Base-by-base conservation (phyloP, 2,113 vertebrate genomes). In the Clarias macrocephalus region DNA sequence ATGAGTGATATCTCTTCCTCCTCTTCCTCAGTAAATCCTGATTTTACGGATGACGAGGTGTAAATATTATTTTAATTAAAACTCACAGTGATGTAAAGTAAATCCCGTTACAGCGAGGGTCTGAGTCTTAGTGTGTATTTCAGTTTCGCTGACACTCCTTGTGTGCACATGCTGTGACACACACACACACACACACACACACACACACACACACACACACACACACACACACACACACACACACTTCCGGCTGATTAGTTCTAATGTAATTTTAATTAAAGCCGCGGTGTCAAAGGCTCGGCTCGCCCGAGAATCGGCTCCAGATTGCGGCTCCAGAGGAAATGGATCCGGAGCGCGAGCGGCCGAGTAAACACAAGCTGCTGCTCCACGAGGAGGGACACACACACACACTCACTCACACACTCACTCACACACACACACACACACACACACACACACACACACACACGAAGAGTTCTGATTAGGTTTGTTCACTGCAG, bases 221-320 rank as follows among this genome's bases (percentile, higher is more conserved):
- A 73, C 88, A 68, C 87, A 85, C 91, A 88, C 80, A 86, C 42
- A 48, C 42, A 48, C 42, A 48, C 42, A 48, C 89, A 85, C 84
- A 95, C 96, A 96, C 97, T 98, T 98, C 96, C 95, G 96, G 96
- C 96, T 99, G 98, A 99, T 99, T 99, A 98, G 97, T 97, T 97
- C 94, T 99, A 99, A 99, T 99, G 96, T 99, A 98, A 98, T 99
- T 99, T 99, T 99, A 99, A 99, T 99, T 99, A 99, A 99, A 99
- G 98, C 96, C 95, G 96, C 96, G 97, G 98, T 99, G 98, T 99
- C 97, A 99, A 99, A 99, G 98, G 97, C 97, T 98, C 97, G 97
- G 97, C 96, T 97, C 93, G 96, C 95, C 96, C 96, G 97, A 98
- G 97, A 99, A 98, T 97, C 96, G 97, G 96, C 96, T 97, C 96